Percentiles rank a stretch among this genome's conserved stretches.
phyloP scores from a whole-genome alignment of 2,113 vertebrate species.

The human region GRCh38 chr6:251001-251500 shows the following conservation, averaged over 20 bases:
- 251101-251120: background rate
- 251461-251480: no score
- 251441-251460: no score
- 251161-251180: background rate
- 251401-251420: no score
- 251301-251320: no score
- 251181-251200: background rate
- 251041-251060: background rate
- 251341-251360: no score
- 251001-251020: background rate
- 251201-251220: background rate
- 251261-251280: no score
- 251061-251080: background rate
- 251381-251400: accelerated
- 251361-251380: no score
- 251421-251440: no score
- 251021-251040: background rate
- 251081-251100: background rate
- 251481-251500: no score
- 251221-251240: background rate
- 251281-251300: no score
- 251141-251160: background rate
- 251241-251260: no score
- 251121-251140: background rate
- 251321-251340: no score